Base-by-base conservation (phyloP, 2,888 invertebrate species). In the Leptopilina syphax region DNA sequence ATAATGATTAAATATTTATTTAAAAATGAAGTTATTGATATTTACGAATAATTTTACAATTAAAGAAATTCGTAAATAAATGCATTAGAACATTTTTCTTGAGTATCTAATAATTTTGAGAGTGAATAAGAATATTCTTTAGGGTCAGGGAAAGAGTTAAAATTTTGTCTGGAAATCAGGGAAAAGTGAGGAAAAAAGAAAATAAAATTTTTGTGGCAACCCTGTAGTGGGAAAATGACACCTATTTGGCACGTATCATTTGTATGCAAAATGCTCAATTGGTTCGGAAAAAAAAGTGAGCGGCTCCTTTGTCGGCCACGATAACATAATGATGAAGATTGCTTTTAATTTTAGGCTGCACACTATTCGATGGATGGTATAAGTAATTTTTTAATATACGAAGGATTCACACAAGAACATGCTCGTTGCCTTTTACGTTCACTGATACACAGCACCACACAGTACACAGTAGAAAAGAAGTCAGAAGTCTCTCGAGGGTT, bases 401-500 rank as follows among this genome's bases (percentile, higher is more conserved):
- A 44, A 34, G 73, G 57, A 60, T 79, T 77, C 41, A 83, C 80
- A 77, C 80, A 73, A 67, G 79, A 77, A 80, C 76, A 80, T 80
- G 77, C 76, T 65, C 67, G 65, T 80, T 68, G 65, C 80, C 78
- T 77, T 76, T 80, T 79, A 57, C 80, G 79, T 68, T 24, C 77
- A 63, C 63, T 60, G 79, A 77, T 77, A 79, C 79, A 82, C 76
- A 70, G 47, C 5, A 47, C 34, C 76, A 79, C 79, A 82, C 76
- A 70, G 47, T 47, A 47, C 34, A 34, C 44, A 44, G 44, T 34
- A 78, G 83, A 83, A 80, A 80, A 83, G 84, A 86, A 86, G 85
- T 84, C 86, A 85, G 87, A 86, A 18, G 18, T 18, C 85, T 85
- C 86, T 44, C 44, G 88, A 89, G 89, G 89, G 89, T 89, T 89